Percentiles rank a stretch among this genome's conserved stretches.
Conservation (phyloP, 2,113 vertebrate species). For the Neolamprologus caudopunctatus region DNA sequence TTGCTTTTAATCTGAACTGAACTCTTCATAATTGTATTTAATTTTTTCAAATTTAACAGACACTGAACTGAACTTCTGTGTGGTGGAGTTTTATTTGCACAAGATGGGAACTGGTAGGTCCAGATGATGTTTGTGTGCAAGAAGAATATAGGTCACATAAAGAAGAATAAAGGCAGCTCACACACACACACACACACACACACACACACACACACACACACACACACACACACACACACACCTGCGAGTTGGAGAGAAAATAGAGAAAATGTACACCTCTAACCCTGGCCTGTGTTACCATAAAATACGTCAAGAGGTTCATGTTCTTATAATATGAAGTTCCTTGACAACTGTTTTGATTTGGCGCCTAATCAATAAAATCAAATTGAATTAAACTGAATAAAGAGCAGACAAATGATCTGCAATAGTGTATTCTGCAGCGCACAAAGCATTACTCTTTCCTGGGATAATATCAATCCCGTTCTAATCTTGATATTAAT, state of each 20-base stretch:
- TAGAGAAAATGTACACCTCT: neutral
- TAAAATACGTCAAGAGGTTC: accelerated
- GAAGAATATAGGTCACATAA: accelerated
- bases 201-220: neutral
- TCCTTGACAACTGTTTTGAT: neutral
- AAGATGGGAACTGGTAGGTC: neutral
- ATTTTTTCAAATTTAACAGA: neutral
- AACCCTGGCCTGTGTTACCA: accelerated
- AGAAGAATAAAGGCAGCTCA: neutral
- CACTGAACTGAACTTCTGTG: neutral
- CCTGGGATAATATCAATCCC: neutral
- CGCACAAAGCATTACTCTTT: neutral
- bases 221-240: neutral
- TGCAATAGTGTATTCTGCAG: accelerated
- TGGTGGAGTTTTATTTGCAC: accelerated
- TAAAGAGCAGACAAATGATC: accelerated
- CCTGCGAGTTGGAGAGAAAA: neutral
- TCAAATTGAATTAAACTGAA: neutral
- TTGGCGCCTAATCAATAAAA: neutral
- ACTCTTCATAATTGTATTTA: neutral
- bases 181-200: neutral
- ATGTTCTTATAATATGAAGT: neutral
- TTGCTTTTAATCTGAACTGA: neutral
- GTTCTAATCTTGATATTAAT: neutral
- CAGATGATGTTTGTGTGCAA: neutral